Conservation (phyloP, 2,888 invertebrate species). For the Ypsolopha scabrella region DNA sequence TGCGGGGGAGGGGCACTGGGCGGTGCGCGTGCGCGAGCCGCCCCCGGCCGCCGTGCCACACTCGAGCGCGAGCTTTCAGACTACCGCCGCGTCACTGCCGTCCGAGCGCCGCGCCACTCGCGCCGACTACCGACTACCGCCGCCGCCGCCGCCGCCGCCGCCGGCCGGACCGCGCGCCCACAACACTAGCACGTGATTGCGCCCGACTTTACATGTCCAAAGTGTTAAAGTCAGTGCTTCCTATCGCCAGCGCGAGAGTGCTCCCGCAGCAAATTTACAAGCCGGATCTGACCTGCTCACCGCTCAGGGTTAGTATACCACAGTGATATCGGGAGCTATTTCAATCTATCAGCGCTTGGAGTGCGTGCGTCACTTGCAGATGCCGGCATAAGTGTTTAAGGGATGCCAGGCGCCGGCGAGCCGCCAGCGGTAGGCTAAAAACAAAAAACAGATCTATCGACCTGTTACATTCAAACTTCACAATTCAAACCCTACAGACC, state of each 20-base stretch:
- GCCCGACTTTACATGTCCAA: constrained; percentile 60
- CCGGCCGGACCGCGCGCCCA: constrained; percentile 54
- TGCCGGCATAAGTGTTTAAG: constrained; percentile 55
- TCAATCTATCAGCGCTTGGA: background rate
- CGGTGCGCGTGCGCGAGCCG: constrained; percentile 44
- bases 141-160: constrained; percentile 43
- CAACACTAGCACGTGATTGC: constrained; percentile 30
- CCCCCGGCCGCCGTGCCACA: constrained; percentile 30
- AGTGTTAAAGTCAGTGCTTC: constrained; percentile 67
- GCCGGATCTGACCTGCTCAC: constrained; percentile 56
- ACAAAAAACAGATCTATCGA: constrained; percentile 67
- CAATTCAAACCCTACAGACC: constrained; percentile 26
- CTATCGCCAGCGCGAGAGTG: constrained; percentile 61
- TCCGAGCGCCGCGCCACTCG: constrained; percentile 28
- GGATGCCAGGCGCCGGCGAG: constrained; percentile 57
- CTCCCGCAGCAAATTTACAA: constrained; percentile 57
- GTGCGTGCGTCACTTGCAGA: constrained; percentile 43
- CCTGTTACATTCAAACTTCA: constrained; percentile 44
- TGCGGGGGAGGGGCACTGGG: constrained; percentile 20
- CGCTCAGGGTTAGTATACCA: constrained; percentile 61
- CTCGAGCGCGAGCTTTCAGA: constrained; percentile 13
- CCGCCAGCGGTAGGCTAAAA: constrained; percentile 54
- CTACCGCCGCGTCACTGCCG: constrained; percentile 18
- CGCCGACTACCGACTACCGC: constrained; percentile 24
- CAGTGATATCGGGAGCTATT: constrained; percentile 35